Conservation (phyloP, 2,888 invertebrate species). For the Drosophila differens region DNA sequence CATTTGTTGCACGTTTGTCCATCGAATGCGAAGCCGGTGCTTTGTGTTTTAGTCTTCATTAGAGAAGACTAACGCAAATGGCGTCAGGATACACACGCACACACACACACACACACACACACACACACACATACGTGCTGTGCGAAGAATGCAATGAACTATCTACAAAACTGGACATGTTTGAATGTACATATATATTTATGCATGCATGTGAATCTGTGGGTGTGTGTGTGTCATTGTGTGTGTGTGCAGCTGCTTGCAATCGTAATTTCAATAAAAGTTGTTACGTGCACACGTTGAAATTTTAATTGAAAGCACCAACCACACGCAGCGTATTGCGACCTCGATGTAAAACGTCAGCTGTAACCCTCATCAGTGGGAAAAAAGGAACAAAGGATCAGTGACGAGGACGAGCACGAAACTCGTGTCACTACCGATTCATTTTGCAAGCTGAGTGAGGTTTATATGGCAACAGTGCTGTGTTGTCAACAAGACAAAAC, state of each 20-base stretch:
- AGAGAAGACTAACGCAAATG: conserved; percentile 52
- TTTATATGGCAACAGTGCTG: conserved; percentile 24
- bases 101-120: conserved; percentile 9
- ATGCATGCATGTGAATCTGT: conserved; percentile 1
- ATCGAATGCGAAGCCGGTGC: conserved; percentile 32
- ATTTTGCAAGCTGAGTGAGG: conserved; percentile 40
- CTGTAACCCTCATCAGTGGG: conserved; percentile 66
- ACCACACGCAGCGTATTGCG: conserved; percentile 51
- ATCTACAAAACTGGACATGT: conserved; percentile 53
- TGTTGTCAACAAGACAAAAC: conserved; percentile 28
- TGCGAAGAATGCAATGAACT: conserved; percentile 48
- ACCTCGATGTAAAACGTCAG: conserved; percentile 54
- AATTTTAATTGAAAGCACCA: conserved; percentile 82
- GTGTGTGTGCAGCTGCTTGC: conserved; percentile 59
- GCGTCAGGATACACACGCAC: conserved; percentile 15
- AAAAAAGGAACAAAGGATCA: conserved; percentile 62
- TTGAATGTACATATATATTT: conserved; percentile 31
- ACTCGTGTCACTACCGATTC: conserved; percentile 43
- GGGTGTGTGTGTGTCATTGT: conserved; percentile 6
- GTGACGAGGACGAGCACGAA: conserved; percentile 38
- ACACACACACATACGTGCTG: conserved; percentile 17
- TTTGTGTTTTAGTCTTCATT: conserved; percentile 66
- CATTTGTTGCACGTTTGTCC: conserved; percentile 47
- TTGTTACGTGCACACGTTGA: conserved; percentile 78
- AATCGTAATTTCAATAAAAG: conserved; percentile 81